Percentiles rank a stretch among this genome's conserved stretches.
Evolutionary conservation across 2,113 vertebrate genomes (phyloP).

Genomic region (Balaeniceps rex): DNA sequence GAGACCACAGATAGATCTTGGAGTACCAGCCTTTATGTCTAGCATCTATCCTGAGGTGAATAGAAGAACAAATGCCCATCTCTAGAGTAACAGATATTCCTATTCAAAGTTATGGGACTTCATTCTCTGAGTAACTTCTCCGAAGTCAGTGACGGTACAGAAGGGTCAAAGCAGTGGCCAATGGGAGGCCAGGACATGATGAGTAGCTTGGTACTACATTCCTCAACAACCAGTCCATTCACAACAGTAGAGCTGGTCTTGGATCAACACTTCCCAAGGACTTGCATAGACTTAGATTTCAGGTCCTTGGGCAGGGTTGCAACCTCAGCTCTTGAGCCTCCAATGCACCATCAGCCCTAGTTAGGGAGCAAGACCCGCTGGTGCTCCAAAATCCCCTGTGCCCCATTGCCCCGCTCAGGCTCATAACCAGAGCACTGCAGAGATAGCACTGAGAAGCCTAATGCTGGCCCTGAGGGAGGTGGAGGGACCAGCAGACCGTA

Average conservation of each 20-base stretch:
- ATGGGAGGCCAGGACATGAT: fast-evolving
- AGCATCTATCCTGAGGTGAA: neutral
- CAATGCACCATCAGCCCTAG: neutral
- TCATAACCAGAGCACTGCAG: neutral
- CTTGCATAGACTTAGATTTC: neutral
- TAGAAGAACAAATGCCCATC: neutral
- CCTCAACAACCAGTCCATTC: neutral
- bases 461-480: neutral
- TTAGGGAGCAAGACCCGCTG: neutral
- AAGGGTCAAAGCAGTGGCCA: neutral
- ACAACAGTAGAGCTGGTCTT: neutral
- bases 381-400: neutral
- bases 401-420: neutral
- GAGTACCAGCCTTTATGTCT: neutral
- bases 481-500: neutral
- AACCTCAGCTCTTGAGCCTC: neutral
- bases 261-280: neutral
- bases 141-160: fast-evolving
- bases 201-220: neutral
- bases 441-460: neutral
- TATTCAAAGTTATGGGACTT: neutral
- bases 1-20: neutral
- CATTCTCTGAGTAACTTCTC: neutral
- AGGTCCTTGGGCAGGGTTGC: neutral
- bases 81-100: neutral